Evolutionary conservation across 2,797 vertebrate genomes (phyloP), one percentile per base, ranked within the genome.

Genomic region (Aselliscus stoliczkanus): DNA sequence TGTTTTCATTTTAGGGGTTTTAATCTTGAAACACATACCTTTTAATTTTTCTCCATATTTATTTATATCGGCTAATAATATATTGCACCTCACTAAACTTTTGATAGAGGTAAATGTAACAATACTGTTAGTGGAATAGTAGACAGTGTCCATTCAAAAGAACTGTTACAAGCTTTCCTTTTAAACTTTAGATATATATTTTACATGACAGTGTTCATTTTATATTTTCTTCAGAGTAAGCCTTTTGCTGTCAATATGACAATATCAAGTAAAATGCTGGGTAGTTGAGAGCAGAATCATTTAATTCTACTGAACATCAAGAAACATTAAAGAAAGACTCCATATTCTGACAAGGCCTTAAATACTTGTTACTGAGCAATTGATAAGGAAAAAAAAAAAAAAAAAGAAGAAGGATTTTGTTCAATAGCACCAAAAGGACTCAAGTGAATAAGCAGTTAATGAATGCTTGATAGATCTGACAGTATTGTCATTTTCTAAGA

Each of bases 191-290:
- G 60, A 91, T 94, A 92, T 93, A 90, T 94, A 97, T 95, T 96
- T 93, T 98, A 96, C 80, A 98, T 95, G 97, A 96, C 96, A 97
- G n/a, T 69, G 2, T 93, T 98, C 87, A 88, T 96, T 97, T 93
- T 97, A 67, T 95, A 80, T 97, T 98, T 97, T 82, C 86, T 97
- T 98, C 97, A 96, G 79, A 97, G 93, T 96, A 67, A 97, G 50
- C 2, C 1, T 42, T 94, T 92, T 95, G 69, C 89, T 97, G 97
- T 98, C 98, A 98, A 92, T 90, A 95, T 97, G 97, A 97, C 96
- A 98, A 97, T 98, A 98, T 97, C 97, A 98, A 98, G 93, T 96
- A 96, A 87, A 90, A 96, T 86, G 72, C 88, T 97, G 94, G 50
- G 81, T 95, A 97, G 56, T 85, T 90, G 87, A 96, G 90, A 93